Conservation (phyloP, 2,797 vertebrate genomes). For the Siniperca undulata region DNA sequence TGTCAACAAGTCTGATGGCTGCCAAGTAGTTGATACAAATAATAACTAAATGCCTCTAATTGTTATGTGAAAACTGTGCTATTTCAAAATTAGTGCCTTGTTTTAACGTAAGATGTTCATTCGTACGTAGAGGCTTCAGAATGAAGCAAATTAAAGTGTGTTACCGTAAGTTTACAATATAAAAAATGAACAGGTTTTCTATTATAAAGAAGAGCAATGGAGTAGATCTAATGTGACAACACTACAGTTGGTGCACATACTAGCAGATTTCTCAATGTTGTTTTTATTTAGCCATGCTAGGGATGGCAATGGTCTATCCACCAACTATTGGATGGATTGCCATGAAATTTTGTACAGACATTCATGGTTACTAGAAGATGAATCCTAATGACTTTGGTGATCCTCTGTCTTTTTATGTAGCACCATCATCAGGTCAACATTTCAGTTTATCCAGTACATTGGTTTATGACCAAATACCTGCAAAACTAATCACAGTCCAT, state of each 20-base stretch:
- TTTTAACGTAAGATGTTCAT: not conserved
- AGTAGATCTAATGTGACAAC: not conserved
- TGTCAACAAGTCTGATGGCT: constrained; percentile 2
- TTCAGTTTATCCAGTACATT: not conserved
- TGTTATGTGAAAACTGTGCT: constrained; percentile 9
- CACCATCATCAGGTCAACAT: not conserved
- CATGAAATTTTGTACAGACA: too few species aligned
- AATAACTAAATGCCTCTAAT: not conserved
- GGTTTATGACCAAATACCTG: not conserved
- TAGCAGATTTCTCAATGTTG: not conserved
- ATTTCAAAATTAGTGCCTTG: not conserved
- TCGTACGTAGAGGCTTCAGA: not conserved
- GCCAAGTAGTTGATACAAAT: constrained; percentile 16
- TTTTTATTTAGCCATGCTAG: not conserved
- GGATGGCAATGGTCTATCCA: too few species aligned
- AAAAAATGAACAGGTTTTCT: not conserved
- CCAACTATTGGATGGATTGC: too few species aligned
- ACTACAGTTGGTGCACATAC: not conserved
- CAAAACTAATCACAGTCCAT: not conserved
- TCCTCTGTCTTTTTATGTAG: not conserved
- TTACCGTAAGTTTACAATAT: not conserved
- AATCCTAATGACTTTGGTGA: not conserved
- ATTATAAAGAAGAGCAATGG: not conserved
- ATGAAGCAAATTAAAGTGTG: not conserved
- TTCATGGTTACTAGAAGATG: not conserved